A percentile compares a stretch with the other conserved stretches of the same genome.
Evolutionary conservation across 1,140 invertebrate species (phyloP).

Genomic region (Macrobrachium rosenbergii): DNA sequence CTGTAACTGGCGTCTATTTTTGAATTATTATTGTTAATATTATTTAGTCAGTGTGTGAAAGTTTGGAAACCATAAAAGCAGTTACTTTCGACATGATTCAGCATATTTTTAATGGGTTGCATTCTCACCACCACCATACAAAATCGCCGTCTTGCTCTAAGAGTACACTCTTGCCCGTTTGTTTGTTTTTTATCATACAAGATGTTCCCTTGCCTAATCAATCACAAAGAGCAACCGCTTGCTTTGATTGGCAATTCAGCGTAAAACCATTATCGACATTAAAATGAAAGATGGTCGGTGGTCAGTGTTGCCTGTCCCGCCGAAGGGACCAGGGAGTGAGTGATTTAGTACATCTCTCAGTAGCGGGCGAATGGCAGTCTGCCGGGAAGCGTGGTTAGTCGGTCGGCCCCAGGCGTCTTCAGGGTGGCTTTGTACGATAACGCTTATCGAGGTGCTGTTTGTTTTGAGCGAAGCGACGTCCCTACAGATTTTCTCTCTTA

Average conservation of each 20-base stretch:
- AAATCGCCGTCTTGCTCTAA: too few relatives aligned
- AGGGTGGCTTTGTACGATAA: slow-evolving; percentile 53
- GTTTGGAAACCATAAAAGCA: too few relatives aligned
- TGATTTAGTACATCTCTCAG: slow-evolving; percentile 41
- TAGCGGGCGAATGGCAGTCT: slow-evolving; percentile 11
- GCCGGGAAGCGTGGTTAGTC: slow-evolving; percentile 40
- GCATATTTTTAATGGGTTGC: too few relatives aligned
- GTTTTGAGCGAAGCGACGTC: neutral
- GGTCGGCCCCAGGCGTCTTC: slow-evolving; percentile 44
- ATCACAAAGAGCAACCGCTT: neutral
- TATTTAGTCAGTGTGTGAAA: too few relatives aligned
- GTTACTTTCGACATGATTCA: too few relatives aligned
- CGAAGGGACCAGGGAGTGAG: slow-evolving; percentile 35
- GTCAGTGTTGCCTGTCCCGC: neutral
- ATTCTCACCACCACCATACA: too few relatives aligned
- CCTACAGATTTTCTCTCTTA: neutral
- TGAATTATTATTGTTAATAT: too few relatives aligned
- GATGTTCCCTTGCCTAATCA: too few relatives aligned
- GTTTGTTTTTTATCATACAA: too few relatives aligned
- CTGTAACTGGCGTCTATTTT: too few relatives aligned
- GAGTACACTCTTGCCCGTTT: too few relatives aligned
- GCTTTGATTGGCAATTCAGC: neutral
- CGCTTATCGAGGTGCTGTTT: neutral
- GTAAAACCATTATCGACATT: neutral
- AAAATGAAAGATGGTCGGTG: slow-evolving; percentile 1